phyloP scores from a whole-genome alignment of 2,888 invertebrate species.

The Belgica antarctica region DNA sequence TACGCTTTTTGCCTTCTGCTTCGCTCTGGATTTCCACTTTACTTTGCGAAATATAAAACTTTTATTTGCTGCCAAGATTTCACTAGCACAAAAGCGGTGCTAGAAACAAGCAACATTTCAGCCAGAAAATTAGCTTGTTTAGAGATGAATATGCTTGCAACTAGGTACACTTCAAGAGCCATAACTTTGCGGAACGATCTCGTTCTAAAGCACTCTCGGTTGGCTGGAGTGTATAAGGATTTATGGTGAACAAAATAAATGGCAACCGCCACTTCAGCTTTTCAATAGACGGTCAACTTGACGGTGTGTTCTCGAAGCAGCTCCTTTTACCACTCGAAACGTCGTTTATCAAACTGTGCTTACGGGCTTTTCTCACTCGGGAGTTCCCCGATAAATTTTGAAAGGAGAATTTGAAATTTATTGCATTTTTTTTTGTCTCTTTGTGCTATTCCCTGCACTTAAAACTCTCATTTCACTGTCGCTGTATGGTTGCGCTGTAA shows the following conservation, averaged over 20 bases:
- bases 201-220: not conserved
- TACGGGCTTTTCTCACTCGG: not conserved
- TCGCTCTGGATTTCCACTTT: not conserved
- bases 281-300: not conserved
- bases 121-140: constrained; percentile 41
- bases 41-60: no score
- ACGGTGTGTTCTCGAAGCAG: not conserved
- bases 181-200: not conserved
- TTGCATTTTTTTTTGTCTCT: not conserved
- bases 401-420: not conserved
- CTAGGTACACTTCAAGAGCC: not conserved
- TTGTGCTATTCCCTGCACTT: not conserved
- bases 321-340: no score
- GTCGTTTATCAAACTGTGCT: constrained; percentile 16
- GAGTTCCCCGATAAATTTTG: not conserved
- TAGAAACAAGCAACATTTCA: constrained; percentile 16
- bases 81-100: not conserved
- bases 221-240: not conserved
- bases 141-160: constrained; percentile 23
- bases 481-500: not conserved
- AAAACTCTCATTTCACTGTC: not conserved
- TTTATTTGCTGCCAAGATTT: no score
- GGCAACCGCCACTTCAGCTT: not conserved
- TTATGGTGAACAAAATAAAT: not conserved
- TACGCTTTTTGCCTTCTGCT: not conserved